These are phyloP conservation scores for Cosmia pyralina DNA, from an alignment of 2,888 invertebrate species.

Conservation along the genomic window DNA sequence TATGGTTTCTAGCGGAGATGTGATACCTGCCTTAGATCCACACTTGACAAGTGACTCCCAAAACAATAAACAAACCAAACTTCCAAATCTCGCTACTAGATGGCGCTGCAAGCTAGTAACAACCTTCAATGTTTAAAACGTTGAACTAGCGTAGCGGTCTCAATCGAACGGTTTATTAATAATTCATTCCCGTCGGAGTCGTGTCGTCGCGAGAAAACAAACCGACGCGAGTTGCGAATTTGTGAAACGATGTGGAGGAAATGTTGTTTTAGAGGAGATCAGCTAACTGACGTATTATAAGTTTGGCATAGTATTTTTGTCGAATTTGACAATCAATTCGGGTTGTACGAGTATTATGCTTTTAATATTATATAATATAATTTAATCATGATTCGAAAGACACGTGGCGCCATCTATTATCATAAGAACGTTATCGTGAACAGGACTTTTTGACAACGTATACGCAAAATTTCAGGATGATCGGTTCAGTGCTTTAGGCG, in stretches of 20 bases:
- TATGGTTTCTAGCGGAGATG: too few relatives aligned
- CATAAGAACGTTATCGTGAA: too few relatives aligned
- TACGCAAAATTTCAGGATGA: too few relatives aligned
- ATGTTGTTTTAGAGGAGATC: slow-evolving; percentile 43
- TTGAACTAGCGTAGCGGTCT: slow-evolving; percentile 50
- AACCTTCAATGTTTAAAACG: slow-evolving; percentile 51
- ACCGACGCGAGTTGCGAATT: slow-evolving; percentile 46
- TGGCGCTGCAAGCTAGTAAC: slow-evolving; percentile 36
- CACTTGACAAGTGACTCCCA: background rate
- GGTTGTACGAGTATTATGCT: too few relatives aligned
- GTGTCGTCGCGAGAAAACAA: slow-evolving; percentile 60
- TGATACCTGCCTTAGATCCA: too few relatives aligned
- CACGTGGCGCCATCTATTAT: too few relatives aligned
- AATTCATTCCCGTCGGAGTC: slow-evolving; percentile 63
- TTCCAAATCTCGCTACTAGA: slow-evolving; percentile 26
- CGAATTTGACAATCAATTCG: too few relatives aligned
- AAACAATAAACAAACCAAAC: slow-evolving; percentile 10
- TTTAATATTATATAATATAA: too few relatives aligned
- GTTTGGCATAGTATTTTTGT: background rate
- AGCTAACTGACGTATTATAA: background rate
- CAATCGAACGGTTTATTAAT: slow-evolving; percentile 67
- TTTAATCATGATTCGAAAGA: too few relatives aligned
- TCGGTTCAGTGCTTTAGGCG: too few relatives aligned
- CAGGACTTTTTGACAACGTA: too few relatives aligned
- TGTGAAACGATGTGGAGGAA: slow-evolving; percentile 31